phyloP scores from a whole-genome alignment of 2,797 vertebrate genomes.

The Oophaga sylvatica region DNA sequence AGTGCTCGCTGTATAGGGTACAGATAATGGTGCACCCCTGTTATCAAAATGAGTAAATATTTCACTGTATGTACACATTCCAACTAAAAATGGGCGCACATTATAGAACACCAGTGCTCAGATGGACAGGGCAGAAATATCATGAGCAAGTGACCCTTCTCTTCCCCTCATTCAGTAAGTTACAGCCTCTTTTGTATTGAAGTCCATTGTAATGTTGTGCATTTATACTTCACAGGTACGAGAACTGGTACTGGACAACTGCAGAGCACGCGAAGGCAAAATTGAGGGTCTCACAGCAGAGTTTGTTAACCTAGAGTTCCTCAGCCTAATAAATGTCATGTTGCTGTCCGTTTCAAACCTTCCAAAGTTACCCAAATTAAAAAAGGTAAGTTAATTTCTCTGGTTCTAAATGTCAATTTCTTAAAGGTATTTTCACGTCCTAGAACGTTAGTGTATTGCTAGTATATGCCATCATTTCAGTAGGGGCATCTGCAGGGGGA shows the following conservation, averaged over 20 bases:
- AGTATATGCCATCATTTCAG: too few relatives aligned
- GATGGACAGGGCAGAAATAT: neutral
- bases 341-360: conserved; percentile 89
- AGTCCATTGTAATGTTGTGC: neutral
- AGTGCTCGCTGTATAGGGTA: too few relatives aligned
- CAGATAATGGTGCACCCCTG: too few relatives aligned
- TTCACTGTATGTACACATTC: too few relatives aligned
- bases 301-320: conserved; percentile 91
- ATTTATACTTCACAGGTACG: conserved; percentile 76
- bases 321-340: conserved; percentile 92
- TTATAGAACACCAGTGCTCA: neutral
- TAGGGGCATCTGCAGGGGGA: too few relatives aligned
- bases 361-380: conserved; percentile 90
- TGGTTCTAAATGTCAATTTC: neutral
- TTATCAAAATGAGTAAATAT: too few relatives aligned
- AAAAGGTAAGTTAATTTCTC: conserved; percentile 80
- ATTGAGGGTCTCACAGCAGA: conserved; percentile 89
- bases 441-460: too few relatives aligned
- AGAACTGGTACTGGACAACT: conserved; percentile 92
- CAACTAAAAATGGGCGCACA: neutral
- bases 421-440: neutral
- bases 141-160: neutral
- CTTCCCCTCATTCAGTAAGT: neutral
- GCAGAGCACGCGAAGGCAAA: conserved; percentile 88
- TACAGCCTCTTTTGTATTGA: neutral